phyloP scores from a whole-genome alignment of 2,888 invertebrate species.

The Iphiclides podalirius region DNA sequence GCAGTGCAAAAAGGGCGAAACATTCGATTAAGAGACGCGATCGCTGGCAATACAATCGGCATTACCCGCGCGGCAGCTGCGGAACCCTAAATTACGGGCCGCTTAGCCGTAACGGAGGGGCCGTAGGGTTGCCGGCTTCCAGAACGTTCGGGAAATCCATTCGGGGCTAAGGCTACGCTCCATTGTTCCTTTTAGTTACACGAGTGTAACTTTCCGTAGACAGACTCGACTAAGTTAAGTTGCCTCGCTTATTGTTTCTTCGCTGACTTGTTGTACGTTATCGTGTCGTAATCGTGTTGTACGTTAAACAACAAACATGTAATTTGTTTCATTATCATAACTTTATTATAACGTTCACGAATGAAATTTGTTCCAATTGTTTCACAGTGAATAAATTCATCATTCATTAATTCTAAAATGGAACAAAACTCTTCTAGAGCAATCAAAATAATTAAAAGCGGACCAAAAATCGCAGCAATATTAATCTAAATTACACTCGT shows the following conservation, averaged over 20 bases:
- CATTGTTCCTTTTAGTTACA: constrained; percentile 1
- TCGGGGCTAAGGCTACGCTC: constrained; percentile 10
- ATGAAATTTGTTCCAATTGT: no score
- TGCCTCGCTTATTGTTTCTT: constrained; percentile 9
- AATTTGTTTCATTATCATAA: no score
- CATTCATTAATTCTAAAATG: no score
- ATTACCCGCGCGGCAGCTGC: constrained; percentile 72
- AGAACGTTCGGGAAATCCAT: constrained; percentile 9
- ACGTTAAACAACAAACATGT: no score
- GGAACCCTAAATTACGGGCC: constrained; percentile 69
- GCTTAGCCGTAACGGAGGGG: constrained; percentile 64
- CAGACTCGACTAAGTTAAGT: constrained; percentile 5
- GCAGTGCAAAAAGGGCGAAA: constrained; percentile 44
- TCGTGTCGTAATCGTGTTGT: no score
- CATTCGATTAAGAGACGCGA: constrained; percentile 51
- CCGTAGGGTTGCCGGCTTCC: constrained; percentile 31
- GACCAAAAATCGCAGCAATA: no score
- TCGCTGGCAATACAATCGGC: constrained; percentile 72
- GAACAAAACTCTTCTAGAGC: no score
- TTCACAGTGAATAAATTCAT: no score
- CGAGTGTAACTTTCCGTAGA: constrained; percentile 4
- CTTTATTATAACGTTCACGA: no score
- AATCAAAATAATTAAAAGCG: no score
- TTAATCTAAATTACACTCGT: no score
- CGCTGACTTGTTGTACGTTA: not conserved